Evolutionary conservation across 2,797 vertebrate species (phyloP), one percentile per base, ranked within the genome.

Genomic region (Vespertilio murinus): DNA sequence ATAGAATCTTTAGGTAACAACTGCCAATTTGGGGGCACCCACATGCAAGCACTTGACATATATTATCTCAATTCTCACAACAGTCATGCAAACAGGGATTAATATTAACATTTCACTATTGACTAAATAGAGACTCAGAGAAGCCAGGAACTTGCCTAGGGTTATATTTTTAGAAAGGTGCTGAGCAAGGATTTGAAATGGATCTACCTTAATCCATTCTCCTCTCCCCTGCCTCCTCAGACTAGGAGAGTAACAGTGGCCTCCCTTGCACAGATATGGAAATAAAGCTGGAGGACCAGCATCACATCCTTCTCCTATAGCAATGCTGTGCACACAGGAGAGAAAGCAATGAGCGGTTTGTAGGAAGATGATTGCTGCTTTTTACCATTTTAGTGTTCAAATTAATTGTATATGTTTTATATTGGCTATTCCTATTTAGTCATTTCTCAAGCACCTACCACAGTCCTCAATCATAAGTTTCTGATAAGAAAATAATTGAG

Each of bases 401-500:
- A 86, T 67, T 83, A 92, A 81, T 92, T 90, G 67, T 35, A n/a
- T 78, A 47, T 85, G 69, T 81, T 84, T 94, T 77, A 90, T 4
- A 85, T 17, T 4, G 82, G 38, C 30, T 92, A 42, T 90, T 69
- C 16, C 42, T 88, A 35, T 73, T 92, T 78, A 52, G 18, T 49
- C 80, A 35, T 90, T 91, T 90, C 74, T 92, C 59, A 30, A 88
- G 81, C 22, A 82, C 61, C 52, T 61, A 82, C 64, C 14, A 61
- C 8, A 95, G 25, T 80, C 30, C 25, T 89, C 38, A 75, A 33
- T 61, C 23, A 38, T 22, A 81, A 52, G 8, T 71, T 94, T 16
- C 28, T 61, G 52, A 83, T 83, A 89, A 92, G 61, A 93, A 90
- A 86, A 64, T 70, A 92, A 95, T 71, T 90, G 30, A 88, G 40